These are phyloP conservation scores for Brachionus sp. DNA, from an alignment of 1,140 invertebrate genomes.

Conservation along the genomic window DNA sequence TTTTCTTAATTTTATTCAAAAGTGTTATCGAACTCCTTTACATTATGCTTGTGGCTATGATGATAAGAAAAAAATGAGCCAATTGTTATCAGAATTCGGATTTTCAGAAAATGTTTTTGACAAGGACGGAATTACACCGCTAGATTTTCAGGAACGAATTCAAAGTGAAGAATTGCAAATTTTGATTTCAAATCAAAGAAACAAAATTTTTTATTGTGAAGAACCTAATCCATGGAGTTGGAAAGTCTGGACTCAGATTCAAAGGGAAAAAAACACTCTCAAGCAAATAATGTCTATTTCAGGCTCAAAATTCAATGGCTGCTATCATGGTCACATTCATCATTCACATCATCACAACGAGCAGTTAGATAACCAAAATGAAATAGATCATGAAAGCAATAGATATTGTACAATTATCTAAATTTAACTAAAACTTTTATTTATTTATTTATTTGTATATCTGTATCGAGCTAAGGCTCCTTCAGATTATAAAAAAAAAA, in stretches of 20 bases:
- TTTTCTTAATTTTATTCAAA: too few relatives aligned
- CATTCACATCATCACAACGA: background rate
- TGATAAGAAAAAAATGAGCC: constrained; percentile 35
- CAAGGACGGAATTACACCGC: constrained; percentile 40
- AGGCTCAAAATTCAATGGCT: background rate
- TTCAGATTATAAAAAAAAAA: too few relatives aligned
- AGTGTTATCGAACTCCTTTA: constrained; percentile 44
- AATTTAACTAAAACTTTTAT: too few relatives aligned
- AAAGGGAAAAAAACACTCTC: constrained; percentile 22
- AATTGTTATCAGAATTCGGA: constrained; percentile 8
- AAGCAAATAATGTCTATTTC: constrained; percentile 25
- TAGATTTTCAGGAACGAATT: constrained; percentile 41
- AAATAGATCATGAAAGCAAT: background rate
- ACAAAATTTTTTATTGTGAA: background rate
- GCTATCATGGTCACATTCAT: background rate
- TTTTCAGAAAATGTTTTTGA: constrained; percentile 46
- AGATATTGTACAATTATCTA: background rate
- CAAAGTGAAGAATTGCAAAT: constrained; percentile 33
- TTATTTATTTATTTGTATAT: too few relatives aligned
- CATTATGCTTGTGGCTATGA: constrained; percentile 37
- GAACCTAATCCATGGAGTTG: constrained; percentile 44
- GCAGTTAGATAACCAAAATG: background rate
- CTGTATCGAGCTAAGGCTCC: too few relatives aligned
- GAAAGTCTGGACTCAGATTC: constrained; percentile 35
- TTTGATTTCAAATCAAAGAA: background rate